Base-by-base conservation (phyloP, 2,888 invertebrate species). In the Oxyteleia sp. region DNA sequence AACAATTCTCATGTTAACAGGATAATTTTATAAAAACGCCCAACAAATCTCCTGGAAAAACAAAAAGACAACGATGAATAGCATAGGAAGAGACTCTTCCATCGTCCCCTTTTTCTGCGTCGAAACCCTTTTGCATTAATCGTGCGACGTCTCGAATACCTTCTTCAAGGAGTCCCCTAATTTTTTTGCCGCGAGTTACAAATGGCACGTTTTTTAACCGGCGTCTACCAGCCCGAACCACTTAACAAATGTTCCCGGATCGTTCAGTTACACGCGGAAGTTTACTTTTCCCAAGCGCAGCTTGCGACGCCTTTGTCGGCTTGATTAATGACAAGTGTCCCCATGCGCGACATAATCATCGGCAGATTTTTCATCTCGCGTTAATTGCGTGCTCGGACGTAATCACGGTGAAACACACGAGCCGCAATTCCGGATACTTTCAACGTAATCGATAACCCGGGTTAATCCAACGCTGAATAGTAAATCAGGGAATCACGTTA, bases 81-180 rank as follows among this genome's bases (percentile, higher is more conserved):
- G 66, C 43, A 29, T 11, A 45, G 71, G 47, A 59, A 66, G 64
- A 61, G 66, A 83, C 66, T 16, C 59, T 47, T 53, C 16, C 45
- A 45, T 16, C 18, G 51, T 41, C 38, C 10, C 20, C 43, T 16
- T 63, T 47, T 83, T 82, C 57, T 57, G 68, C 82, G 71, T 76
- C 78, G 79, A 80, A 86, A 81, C 86, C 87, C 84, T 85, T 89
- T 83, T 86, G 88, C 87, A 89, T 89, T 89, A 90, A 89, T 89
- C 87, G 86, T 83, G 80, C 64, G 78, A 84, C 86, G 82, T 87
- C 88, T 85, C 82, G 79, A 85, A 85, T 85, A 83, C 81, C 81
- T 86, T 85, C 85, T 84, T 84, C 78, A 53, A 51, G 47, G 68
- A 26, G 68, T 69, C 20, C 29, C 75, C 53, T 15, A 64, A 66